phyloP scores from a whole-genome alignment of 2,797 vertebrate genomes.

The Labroides dimidiatus region DNA sequence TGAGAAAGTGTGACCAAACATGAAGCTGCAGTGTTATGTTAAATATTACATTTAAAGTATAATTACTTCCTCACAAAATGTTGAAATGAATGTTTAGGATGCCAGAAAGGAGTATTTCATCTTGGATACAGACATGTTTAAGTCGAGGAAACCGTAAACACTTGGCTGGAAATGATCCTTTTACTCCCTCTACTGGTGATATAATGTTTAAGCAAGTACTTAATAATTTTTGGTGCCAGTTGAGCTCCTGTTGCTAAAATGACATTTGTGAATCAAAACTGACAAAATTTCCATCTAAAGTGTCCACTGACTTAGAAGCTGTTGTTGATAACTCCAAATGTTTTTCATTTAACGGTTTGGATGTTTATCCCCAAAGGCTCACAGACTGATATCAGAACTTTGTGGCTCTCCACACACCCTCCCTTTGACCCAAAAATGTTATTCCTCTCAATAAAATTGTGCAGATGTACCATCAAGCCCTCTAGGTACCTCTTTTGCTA shows the following conservation, averaged over 20 bases:
- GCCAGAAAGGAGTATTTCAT: neutral
- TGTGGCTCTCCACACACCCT: slow-evolving; percentile 12
- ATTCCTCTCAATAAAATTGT: slow-evolving; percentile 43
- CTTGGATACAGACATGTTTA: neutral
- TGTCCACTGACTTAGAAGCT: neutral
- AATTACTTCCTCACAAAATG: neutral
- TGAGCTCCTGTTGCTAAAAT: neutral
- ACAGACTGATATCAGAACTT: slow-evolving; percentile 4
- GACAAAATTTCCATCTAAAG: neutral
- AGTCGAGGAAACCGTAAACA: neutral
- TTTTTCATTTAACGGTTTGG: neutral
- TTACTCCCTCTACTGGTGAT: slow-evolving; percentile 70
- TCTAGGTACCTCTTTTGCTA: too few relatives aligned
- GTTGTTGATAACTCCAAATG: neutral
- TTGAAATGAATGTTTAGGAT: neutral
- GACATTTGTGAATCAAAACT: neutral
- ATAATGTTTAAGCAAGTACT: neutral
- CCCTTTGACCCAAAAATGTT: slow-evolving; percentile 23
- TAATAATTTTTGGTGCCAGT: too few relatives aligned
- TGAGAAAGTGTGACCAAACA: neutral
- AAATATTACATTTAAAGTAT: neutral
- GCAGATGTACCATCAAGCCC: slow-evolving; percentile 54
- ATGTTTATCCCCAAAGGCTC: neutral
- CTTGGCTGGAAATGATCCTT: slow-evolving; percentile 25
- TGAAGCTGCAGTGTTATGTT: neutral